A percentile compares a stretch with the other conserved stretches of the same genome.
These are phyloP conservation scores for Anseranas semipalmata DNA, from an alignment of 2,113 vertebrate genomes.

Conservation along the genomic window DNA sequence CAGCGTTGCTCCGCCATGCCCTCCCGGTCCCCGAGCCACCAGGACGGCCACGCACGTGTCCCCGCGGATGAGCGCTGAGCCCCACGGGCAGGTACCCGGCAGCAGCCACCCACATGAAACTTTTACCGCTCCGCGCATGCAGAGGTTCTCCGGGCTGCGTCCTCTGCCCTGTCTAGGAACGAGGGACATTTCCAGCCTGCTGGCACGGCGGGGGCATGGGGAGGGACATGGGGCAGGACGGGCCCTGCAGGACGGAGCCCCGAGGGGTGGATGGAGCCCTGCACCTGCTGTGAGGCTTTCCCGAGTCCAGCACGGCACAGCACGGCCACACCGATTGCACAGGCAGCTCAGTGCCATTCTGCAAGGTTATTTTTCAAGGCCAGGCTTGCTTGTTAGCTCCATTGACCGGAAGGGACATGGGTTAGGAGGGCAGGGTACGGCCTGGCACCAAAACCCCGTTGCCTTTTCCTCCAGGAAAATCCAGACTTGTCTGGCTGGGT, in stretches of 20 bases:
- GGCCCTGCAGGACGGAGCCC: neutral
- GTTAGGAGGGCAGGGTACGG: neutral
- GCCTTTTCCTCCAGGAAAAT: neutral
- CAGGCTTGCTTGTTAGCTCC: neutral
- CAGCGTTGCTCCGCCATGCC: neutral
- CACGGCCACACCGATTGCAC: rapidly evolving
- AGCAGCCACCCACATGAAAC: neutral
- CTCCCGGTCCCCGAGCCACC: neutral
- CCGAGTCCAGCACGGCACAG: neutral
- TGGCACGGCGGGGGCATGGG: rapidly evolving
- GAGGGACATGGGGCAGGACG: too few relatives aligned
- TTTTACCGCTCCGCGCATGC: neutral
- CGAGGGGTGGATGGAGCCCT: neutral
- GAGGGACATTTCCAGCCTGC: neutral
- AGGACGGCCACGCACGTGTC: neutral
- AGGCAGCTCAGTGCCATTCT: neutral
- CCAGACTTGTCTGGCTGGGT: neutral
- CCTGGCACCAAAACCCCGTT: neutral
- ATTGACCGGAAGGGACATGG: neutral
- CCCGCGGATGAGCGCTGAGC: neutral
- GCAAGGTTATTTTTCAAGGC: neutral
- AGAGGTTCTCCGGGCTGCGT: neutral
- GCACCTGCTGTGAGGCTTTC: neutral
- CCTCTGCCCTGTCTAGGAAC: conserved; percentile 25
- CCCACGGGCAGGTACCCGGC: neutral